Percentiles rank a stretch among this genome's conserved stretches.
Evolutionary conservation across 2,888 invertebrate species (phyloP).

Genomic region (Nomada ruficornis): DNA sequence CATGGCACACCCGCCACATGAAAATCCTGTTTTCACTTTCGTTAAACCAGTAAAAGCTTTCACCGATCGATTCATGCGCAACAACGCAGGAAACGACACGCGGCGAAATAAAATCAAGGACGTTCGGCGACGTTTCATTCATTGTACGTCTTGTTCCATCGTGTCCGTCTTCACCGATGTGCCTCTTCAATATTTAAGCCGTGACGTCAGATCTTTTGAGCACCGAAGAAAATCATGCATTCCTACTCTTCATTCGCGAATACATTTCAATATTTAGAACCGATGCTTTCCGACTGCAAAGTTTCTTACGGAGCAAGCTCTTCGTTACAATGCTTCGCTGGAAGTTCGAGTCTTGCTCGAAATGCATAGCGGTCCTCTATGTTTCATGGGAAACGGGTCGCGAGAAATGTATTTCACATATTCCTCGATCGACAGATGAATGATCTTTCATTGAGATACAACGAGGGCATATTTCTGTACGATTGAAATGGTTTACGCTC

Average conservation of each 20-base stretch:
- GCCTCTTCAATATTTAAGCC: conserved; percentile 44
- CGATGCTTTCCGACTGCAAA: conserved; percentile 25
- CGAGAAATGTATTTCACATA: no score
- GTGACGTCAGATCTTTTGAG: conserved; percentile 34
- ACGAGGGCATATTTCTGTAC: no score
- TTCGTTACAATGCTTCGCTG: not conserved
- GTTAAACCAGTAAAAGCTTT: conserved; percentile 50
- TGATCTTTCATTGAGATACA: no score
- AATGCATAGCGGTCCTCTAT: not conserved
- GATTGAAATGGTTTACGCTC: no score
- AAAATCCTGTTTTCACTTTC: conserved; percentile 69
- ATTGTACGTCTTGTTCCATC: conserved; percentile 16
- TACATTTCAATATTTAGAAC: conserved; percentile 46
- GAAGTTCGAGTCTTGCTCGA: not conserved
- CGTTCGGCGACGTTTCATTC: conserved; percentile 29
- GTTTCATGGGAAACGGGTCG: not conserved
- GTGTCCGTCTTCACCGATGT: not conserved
- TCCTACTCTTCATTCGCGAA: conserved; percentile 25
- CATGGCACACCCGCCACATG: conserved; percentile 50
- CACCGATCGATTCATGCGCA: conserved; percentile 47
- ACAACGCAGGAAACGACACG: conserved; percentile 29
- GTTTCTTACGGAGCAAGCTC: not conserved
- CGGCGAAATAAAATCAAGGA: conserved; percentile 31
- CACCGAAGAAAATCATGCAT: conserved; percentile 31
- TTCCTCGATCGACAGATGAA: not conserved